Evolutionary conservation across 2,113 vertebrate genomes (phyloP).

Genomic region (Macroglossus sobrinus): DNA sequence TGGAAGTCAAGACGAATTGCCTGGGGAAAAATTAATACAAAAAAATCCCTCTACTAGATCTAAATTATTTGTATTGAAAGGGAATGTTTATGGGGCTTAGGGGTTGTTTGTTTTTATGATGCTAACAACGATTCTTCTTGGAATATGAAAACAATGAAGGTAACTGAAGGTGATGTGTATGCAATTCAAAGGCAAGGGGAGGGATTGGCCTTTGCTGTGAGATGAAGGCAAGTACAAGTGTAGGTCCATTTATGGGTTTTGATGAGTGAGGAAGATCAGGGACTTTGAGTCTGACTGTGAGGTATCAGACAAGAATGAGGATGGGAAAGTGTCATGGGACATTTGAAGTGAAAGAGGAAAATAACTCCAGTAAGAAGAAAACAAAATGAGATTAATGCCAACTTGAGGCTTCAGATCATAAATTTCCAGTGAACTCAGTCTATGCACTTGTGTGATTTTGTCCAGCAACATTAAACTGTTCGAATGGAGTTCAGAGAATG

Average conservation of each 20-base stretch:
- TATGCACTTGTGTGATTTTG: neutral
- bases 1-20: neutral
- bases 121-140: conserved; percentile 7
- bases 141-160: neutral
- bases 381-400: neutral
- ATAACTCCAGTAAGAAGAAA: neutral
- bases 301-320: neutral
- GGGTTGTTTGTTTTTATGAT: neutral
- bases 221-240: neutral
- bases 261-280: neutral
- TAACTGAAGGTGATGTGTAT: neutral
- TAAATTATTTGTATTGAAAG: conserved; percentile 13
- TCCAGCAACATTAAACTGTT: neutral
- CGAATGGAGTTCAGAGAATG: neutral
- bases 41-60: neutral
- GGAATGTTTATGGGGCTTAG: neutral
- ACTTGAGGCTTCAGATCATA: neutral
- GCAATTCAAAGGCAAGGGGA: neutral
- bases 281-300: neutral
- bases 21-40: neutral
- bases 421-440: neutral
- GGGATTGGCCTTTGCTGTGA: neutral
- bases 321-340: neutral
- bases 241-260: neutral
- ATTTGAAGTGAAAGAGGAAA: neutral